A percentile compares a stretch with the other conserved stretches of the same genome.
Conservation (phyloP, 2,113 vertebrate genomes). For the Centrocercus urophasianus region DNA sequence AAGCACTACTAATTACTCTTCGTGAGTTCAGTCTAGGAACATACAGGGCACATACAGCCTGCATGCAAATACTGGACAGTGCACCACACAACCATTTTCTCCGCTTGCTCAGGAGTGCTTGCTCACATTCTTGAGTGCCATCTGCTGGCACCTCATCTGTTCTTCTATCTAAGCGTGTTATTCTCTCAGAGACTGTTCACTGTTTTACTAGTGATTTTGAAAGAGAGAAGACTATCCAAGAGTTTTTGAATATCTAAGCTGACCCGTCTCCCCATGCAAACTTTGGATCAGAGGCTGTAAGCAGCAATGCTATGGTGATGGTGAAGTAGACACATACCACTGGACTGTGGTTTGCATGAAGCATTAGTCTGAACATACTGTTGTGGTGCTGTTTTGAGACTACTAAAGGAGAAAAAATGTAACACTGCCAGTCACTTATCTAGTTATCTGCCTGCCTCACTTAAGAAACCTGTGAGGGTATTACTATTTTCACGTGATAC, state of each 20-base stretch:
- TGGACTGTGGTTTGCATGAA: background rate
- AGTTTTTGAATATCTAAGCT: background rate
- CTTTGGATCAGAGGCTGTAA: background rate
- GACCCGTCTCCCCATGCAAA: background rate
- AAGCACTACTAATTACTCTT: background rate
- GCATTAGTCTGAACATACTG: background rate
- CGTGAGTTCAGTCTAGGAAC: background rate
- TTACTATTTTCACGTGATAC: background rate
- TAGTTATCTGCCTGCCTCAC: background rate
- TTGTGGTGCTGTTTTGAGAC: background rate
- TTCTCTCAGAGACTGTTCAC: background rate
- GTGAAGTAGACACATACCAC: background rate
- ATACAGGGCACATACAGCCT: background rate
- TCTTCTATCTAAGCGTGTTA: background rate
- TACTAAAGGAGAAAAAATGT: background rate
- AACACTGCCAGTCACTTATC: background rate
- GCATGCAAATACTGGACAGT: background rate
- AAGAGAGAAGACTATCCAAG: background rate
- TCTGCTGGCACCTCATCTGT: background rate
- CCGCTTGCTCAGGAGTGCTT: accelerated
- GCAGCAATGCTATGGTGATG: background rate
- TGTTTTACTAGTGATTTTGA: accelerated
- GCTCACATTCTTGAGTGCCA: background rate
- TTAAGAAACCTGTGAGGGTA: background rate
- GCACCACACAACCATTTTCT: background rate